Evolutionary conservation across 2,113 vertebrate genomes (phyloP), one percentile per base, ranked within the genome.

Genomic region (Lethenteron reissneri): DNA sequence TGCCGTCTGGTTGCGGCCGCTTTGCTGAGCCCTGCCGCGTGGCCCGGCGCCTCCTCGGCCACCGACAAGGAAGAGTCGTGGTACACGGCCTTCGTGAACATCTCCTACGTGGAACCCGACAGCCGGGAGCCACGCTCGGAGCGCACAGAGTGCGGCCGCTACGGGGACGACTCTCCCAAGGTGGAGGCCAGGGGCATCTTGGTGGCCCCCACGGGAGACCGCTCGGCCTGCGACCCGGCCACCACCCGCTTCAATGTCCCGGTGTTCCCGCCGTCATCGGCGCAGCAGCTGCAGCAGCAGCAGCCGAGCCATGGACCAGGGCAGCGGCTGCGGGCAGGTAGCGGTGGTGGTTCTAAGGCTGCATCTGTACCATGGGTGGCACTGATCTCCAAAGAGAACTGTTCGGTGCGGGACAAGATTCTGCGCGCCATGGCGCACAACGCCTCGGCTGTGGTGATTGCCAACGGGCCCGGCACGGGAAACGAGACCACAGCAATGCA

Each of bases 61-160:
- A 92, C 92, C 11, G 94, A 96, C 83, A 97, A 92, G 77, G 91
- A 97, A 81, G 94, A 97, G 74, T 68, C 64, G n/a, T 97, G 94
- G 94, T 97, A 96, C 86, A 97, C 94, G 10, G 94, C 94, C 15
- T 95, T 95, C 77, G 89, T 97, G 74, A 97, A 95, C 83, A 88
- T 97, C 81, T 92, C 87, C 75, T 92, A 96, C 75, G 76, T 81
- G 59, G 94, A 97, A 77, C 87, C 90, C 19, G 78, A 74, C 72
- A 82, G 81, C 2, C 76, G 81, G 12, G 84, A 87, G 79, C 79
- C 84, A 70, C 83, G 74, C 79, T 87, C 83, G 7, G 94, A 97
- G 82, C 89, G 86, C 78, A 88, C 80, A 17, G 94, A 97, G 83
- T 96, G 92, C 80, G 94, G 94, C 70, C 87, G 94, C 7, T 97